Conservation (phyloP, 2,797 vertebrate genomes). For the Syncerus caffer region DNA sequence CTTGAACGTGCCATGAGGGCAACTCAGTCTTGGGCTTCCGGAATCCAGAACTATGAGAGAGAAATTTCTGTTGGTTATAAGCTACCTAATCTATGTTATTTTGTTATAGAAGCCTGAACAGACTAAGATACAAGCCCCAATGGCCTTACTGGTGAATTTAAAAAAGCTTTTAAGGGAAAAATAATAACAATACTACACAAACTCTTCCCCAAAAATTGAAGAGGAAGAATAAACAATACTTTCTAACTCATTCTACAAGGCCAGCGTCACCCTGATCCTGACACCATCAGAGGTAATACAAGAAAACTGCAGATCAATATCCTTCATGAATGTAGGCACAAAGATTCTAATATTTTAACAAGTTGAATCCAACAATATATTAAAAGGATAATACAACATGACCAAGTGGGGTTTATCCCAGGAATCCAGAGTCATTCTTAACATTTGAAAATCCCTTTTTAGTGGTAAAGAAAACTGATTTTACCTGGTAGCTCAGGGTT, state of each 20-base stretch:
- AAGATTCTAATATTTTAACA: background rate
- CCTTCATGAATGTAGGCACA: background rate
- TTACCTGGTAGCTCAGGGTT: background rate
- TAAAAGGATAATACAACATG: background rate
- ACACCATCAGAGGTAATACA: background rate
- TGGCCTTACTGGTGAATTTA: background rate
- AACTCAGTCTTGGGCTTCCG: background rate
- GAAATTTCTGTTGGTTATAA: background rate
- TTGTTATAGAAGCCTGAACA: background rate
- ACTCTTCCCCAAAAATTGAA: background rate
- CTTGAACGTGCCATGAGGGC: background rate
- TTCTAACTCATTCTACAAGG: background rate
- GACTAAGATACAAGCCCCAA: background rate
- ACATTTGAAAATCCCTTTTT: background rate
- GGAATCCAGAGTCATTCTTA: background rate
- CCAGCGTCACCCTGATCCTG: background rate
- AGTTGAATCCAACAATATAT: background rate
- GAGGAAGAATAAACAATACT: background rate
- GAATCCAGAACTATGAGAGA: background rate
- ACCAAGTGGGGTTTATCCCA: background rate
- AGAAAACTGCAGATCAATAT: background rate
- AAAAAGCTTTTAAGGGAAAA: background rate
- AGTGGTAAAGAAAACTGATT: background rate
- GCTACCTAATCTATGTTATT: background rate
- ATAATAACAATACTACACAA: background rate